Base-by-base conservation (phyloP, 1,140 invertebrate genomes). In the Platyscapa corneri region DNA sequence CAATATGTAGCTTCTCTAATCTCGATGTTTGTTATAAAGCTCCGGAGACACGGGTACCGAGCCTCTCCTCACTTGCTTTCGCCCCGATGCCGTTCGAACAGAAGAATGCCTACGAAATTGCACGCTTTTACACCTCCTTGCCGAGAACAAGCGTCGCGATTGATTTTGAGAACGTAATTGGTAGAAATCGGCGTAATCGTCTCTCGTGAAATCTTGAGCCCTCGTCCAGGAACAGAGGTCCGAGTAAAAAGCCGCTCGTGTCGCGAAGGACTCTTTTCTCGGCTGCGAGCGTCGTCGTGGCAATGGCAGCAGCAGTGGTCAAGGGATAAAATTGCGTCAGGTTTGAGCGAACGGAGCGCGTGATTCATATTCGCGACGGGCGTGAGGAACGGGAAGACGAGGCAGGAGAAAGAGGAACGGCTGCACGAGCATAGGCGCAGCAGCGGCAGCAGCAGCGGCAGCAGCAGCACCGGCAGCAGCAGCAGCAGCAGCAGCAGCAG, bases 391-490 rank as follows among this genome's bases (percentile, higher is more conserved):
- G 76, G 74, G 46, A 83, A 53, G 49, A 60, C 64, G 85, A 80
- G 79, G 53, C 85, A 86, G 87, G 82, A 83, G 75, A 80, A 82
- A 34, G 79, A 76, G 76, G 76, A 88, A 86, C 89, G 70, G 77
- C 53, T 85, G 67, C 65, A 74, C 30, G 46, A 27, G 30, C 12
- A 64, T 46, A 60, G 77, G 30, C 32, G 30, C 46, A n/a, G 75
- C 49, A 32, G 60, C 56, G 79, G 85, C 84, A 88, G 80, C 84
- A 64, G 67, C 42, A 64, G 60, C 67, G 77, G 60, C 74, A 37
- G 75, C 87, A 89, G 90, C 89, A 90, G 90, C 86, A 88, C 84
- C 89, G 70, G 77, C 53, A 84, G 67, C 65, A 74, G 30, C 46
- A n/a, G 75, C 49, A 32, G 60, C 56, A 76, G 85, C 84, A 88